These are phyloP conservation scores for Antitype chi DNA, from an alignment of 2,888 invertebrate genomes.

Conservation along the genomic window DNA sequence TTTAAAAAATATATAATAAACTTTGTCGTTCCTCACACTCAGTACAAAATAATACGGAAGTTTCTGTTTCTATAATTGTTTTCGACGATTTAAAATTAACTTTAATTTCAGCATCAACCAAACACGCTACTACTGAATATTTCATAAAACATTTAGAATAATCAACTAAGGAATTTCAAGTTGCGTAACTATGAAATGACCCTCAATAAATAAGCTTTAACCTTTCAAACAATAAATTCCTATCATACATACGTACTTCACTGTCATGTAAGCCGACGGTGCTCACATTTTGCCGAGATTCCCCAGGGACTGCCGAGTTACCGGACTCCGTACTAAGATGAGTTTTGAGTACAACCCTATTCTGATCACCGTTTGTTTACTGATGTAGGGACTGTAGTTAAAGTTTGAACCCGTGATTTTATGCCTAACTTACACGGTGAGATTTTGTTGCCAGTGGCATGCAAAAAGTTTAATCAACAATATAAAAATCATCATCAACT, in stretches of 20 bases:
- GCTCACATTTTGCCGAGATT: conserved; percentile 68
- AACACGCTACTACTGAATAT: conserved; percentile 33
- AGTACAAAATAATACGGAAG: too few relatives aligned
- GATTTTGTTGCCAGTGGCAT: background rate
- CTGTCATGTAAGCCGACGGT: conserved; percentile 66
- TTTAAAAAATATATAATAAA: too few relatives aligned
- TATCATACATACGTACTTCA: conserved; percentile 60
- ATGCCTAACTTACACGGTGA: background rate
- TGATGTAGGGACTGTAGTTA: background rate
- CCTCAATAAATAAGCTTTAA: conserved; percentile 63
- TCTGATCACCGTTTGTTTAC: conserved; percentile 48
- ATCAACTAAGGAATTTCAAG: conserved; percentile 40
- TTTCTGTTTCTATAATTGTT: background rate
- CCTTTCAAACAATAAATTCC: conserved; percentile 63
- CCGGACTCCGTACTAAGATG: conserved; percentile 62
- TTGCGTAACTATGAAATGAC: conserved; percentile 52
- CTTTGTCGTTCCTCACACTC: too few relatives aligned
- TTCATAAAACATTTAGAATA: conserved; percentile 54
- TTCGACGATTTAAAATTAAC: background rate
- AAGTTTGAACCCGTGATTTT: background rate
- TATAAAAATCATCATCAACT: too few relatives aligned
- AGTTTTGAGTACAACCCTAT: conserved; percentile 61
- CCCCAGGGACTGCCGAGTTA: conserved; percentile 69
- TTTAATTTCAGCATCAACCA: conserved; percentile 1
- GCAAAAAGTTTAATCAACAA: background rate